Evolutionary conservation across 2,888 invertebrate genomes (phyloP), one percentile per base, ranked within the genome.

Genomic region (Bimastos eiseni): DNA sequence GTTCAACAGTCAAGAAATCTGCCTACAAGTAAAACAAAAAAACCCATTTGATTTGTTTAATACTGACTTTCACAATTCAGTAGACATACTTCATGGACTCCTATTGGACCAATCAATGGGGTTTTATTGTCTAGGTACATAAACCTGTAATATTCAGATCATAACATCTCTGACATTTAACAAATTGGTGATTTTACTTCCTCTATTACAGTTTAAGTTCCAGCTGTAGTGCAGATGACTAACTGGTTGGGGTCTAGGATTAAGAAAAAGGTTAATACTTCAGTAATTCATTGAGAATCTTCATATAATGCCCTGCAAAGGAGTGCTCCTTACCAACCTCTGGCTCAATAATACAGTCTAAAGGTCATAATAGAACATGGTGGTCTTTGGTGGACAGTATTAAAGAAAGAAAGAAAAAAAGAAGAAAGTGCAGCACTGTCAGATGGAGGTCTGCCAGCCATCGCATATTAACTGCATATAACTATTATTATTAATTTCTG

Each of bases 1-100:
- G 93, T 90, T 93, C 92, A n/a, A 94, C 92, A 0, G 92, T 91
- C 19, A 94, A 90, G 90, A 92, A 94, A 55, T 94, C 94, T 24
- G 92, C 91, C 91, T 91, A 41, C 55, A 92, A 91, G 11, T 83
- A 55, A 70, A 70, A 70, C 70, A 70, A n/a, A 70, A 70, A 70
- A 70, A 41, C 11, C 70, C n/a, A 17, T 6, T 70, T 70, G 17
- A 70, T 70, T n/a, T 70, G n/a, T 70, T 30, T 70, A 70, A 70
- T n/a, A 70, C 70, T 3, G 11, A 11, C 70, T n/a, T 30, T 70
- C 30, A 70, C 8, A 11, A 30, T 17, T 30, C 70, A 70, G 70
- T 70, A n/a, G 70, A 70, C 30, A 70, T 15, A 19, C 21, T 6
- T 49, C 3, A 1, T 49, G 19, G 49, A 49, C 19, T 70, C n/a